These are phyloP conservation scores for Prionailurus bengalensis DNA, from an alignment of 2,113 vertebrate species.

Conservation along the genomic window DNA sequence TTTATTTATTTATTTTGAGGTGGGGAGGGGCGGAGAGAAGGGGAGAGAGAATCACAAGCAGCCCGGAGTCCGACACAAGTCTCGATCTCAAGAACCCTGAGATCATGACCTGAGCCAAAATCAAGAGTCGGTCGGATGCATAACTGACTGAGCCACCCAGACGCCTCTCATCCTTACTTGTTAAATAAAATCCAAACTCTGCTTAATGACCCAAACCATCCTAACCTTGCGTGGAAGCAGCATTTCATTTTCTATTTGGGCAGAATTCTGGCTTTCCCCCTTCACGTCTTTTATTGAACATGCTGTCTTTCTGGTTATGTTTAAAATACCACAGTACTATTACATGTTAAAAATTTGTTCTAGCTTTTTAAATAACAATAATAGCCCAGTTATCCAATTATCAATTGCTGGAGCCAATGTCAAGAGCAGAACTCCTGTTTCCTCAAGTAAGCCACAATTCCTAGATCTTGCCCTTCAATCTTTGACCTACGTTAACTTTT, in stretches of 20 bases:
- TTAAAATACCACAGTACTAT: not conserved
- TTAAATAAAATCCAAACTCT: conserved; percentile 28
- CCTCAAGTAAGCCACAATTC: not conserved
- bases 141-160: no score
- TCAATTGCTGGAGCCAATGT: not conserved
- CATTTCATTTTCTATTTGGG: conserved; percentile 1
- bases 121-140: no score
- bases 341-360: not conserved
- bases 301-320: not conserved
- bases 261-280: not conserved
- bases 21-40: no score
- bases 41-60: no score
- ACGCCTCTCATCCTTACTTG: not conserved
- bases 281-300: not conserved
- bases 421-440: not conserved
- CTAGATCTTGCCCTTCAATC: not conserved
- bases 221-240: not conserved
- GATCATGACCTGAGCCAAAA: no score
- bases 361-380: not conserved
- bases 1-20: no score
- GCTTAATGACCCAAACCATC: not conserved
- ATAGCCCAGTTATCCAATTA: not conserved
- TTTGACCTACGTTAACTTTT: not conserved
- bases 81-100: no score
- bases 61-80: no score